phyloP scores from a whole-genome alignment of 2,113 vertebrate species.

The Phocoena phocoena region DNA sequence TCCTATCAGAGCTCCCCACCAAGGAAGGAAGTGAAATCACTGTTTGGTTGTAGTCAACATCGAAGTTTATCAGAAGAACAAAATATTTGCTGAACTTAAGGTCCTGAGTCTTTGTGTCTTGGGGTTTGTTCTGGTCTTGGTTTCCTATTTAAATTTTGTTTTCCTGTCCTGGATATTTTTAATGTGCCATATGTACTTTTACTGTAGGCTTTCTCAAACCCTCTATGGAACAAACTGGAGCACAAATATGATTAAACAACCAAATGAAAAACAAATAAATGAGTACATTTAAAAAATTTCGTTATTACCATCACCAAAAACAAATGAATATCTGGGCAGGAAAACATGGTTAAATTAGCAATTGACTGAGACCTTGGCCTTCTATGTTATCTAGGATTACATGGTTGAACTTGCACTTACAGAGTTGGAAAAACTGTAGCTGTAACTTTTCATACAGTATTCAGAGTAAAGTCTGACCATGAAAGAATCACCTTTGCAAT shows the following conservation, averaged over 20 bases:
- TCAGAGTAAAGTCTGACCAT: neutral
- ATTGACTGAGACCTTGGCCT: neutral
- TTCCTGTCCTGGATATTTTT: neutral
- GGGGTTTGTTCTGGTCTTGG: neutral
- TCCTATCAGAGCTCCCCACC: neutral
- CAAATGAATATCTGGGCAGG: neutral
- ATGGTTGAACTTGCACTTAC: neutral
- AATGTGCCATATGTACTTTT: neutral
- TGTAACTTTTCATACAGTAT: neutral
- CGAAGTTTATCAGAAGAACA: neutral
- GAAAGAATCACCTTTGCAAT: neutral
- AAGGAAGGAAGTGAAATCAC: neutral
- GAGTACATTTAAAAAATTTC: neutral
- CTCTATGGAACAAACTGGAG: neutral
- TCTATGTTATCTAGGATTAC: neutral
- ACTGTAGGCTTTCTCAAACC: neutral
- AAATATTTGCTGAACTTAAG: neutral
- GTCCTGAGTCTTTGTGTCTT: neutral
- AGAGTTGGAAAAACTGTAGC: neutral
- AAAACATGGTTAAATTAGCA: neutral
- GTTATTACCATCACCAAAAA: neutral
- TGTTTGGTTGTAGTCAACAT: neutral
- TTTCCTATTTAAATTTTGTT: neutral
- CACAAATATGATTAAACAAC: neutral
- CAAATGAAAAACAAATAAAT: neutral